Conservation (phyloP, 23 tunicate genomes). For the Clavelina lepadiformis region DNA sequence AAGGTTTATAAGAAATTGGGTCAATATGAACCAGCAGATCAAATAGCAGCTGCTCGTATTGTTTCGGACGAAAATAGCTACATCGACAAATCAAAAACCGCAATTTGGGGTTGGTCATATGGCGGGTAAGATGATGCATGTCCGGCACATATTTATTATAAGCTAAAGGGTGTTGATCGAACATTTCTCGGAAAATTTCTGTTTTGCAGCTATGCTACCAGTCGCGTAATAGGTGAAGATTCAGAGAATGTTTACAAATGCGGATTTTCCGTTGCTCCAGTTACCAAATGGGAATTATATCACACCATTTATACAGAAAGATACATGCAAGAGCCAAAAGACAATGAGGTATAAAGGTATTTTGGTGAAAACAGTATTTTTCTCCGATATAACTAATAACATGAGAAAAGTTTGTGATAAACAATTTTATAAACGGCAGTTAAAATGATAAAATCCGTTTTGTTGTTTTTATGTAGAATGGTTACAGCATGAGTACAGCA, state of each 20-base stretch:
- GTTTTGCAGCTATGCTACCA: conserved; percentile 51
- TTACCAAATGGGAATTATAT: conserved; percentile 71
- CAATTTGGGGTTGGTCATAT: conserved; percentile 91
- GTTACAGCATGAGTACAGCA: conserved; percentile 43
- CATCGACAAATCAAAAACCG: conserved; percentile 52
- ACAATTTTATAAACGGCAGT: too few species aligned
- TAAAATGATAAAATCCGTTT: not conserved
- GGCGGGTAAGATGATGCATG: conserved; percentile 76
- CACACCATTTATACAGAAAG: conserved; percentile 85
- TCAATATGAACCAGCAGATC: conserved; percentile 87
- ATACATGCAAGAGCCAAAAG: conserved; percentile 57
- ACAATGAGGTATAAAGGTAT: conserved; percentile 29
- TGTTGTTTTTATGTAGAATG: conserved; percentile 20
- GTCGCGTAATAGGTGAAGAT: conserved; percentile 57
- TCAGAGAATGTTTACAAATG: conserved; percentile 55
- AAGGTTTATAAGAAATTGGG: conserved; percentile 76
- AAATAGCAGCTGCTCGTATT: conserved; percentile 61
- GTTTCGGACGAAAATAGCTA: conserved; percentile 17
- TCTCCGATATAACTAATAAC: too few species aligned
- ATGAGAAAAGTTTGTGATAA: too few species aligned
- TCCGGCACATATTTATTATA: too few species aligned
- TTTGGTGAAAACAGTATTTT: too few species aligned
- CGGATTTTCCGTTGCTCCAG: conserved; percentile 90
- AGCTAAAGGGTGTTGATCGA: too few species aligned
- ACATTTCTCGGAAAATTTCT: too few species aligned